Evolutionary conservation across 2,797 vertebrate genomes (phyloP).

Genomic region (Gastrophryne carolinensis): DNA sequence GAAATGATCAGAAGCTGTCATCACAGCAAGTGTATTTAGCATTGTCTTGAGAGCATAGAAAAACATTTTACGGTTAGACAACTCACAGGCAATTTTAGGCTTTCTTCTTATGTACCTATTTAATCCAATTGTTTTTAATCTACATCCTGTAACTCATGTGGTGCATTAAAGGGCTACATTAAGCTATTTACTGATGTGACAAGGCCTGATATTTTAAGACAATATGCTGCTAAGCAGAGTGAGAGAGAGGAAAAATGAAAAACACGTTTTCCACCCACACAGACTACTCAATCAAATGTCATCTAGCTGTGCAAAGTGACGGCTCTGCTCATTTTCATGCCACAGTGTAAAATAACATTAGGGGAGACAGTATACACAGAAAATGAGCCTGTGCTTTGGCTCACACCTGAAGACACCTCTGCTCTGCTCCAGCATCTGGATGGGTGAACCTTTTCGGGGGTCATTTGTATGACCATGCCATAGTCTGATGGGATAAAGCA

Average conservation of each 20-base stretch:
- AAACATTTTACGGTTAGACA: conserved; percentile 8
- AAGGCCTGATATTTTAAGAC: conserved; percentile 44
- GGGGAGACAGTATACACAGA: conserved; percentile 20
- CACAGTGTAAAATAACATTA: conserved; percentile 32
- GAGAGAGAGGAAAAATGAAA: conserved; percentile 14
- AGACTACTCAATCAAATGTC: conserved; percentile 50
- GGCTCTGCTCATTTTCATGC: conserved; percentile 42
- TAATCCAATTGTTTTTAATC: background rate
- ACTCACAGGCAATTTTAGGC: background rate
- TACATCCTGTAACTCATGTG: background rate
- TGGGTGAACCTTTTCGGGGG: background rate
- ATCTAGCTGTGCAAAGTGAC: conserved; percentile 40
- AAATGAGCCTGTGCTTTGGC: background rate
- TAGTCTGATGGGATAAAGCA: too few relatives aligned
- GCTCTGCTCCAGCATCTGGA: background rate
- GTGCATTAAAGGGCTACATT: background rate
- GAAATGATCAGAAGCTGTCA: background rate
- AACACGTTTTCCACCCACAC: conserved; percentile 48
- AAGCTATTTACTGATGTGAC: conserved; percentile 40
- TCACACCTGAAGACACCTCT: background rate
- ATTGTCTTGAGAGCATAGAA: background rate
- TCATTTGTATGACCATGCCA: too few relatives aligned
- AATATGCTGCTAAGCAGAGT: conserved; percentile 45
- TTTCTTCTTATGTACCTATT: background rate
- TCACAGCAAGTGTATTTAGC: background rate